These are phyloP conservation scores for Criorhina ranunculi DNA, from an alignment of 2,888 invertebrate species.

Conservation along the genomic window DNA sequence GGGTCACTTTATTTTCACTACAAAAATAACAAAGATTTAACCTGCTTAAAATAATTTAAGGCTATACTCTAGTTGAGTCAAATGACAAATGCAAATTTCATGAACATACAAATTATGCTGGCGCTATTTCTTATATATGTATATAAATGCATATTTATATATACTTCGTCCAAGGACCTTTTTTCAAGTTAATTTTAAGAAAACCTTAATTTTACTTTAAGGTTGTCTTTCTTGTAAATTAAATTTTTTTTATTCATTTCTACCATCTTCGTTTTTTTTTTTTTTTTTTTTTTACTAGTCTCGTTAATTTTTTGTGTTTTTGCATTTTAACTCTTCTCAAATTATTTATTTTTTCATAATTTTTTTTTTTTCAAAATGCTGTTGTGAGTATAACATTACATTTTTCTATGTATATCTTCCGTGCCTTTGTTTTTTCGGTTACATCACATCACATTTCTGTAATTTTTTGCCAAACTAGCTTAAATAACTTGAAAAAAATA, in stretches of 20 bases:
- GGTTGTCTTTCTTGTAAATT: neutral
- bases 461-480: neutral
- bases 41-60: neutral
- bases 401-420: neutral
- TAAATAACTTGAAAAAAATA: neutral
- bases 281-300: neutral
- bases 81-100: conserved; percentile 28
- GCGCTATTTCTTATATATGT: conserved; percentile 65
- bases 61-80: too few relatives aligned
- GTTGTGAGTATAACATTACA: neutral
- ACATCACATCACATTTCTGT: neutral
- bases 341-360: too few relatives aligned
- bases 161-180: neutral
- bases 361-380: neutral
- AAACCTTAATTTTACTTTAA: neutral
- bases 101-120: conserved; percentile 52
- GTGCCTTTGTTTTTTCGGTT: neutral
- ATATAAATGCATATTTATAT: conserved; percentile 4
- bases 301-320: neutral
- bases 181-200: neutral
- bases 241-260: neutral
- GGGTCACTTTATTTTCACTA: too few relatives aligned
- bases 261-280: neutral
- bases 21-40: neutral
- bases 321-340: neutral